Base-by-base conservation (phyloP, 2,113 vertebrate species). In the Caranx melampygus region DNA sequence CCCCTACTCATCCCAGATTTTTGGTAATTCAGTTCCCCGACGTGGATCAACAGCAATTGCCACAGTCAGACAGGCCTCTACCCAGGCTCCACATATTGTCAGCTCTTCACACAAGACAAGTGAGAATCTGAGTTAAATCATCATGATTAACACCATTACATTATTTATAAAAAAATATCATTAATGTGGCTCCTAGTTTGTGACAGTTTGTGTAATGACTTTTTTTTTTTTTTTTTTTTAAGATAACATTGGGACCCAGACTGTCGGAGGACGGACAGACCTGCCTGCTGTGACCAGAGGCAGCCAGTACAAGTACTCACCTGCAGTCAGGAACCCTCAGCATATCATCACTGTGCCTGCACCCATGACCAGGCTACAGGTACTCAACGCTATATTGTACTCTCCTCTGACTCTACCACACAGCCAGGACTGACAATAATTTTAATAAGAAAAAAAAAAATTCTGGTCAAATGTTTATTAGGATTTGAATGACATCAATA, bases 241-340 rank as follows among this genome's bases (percentile, higher is more conserved):
- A 99, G 98, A 88, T 82, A 97, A 98, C 91, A 97, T 98, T 0
- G 98, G 96, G 80, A 99, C 98, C 0, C 98, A 99, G 95, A 99
- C 97, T 0, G 85, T 93, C 11, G 95, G 96, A 2, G 78, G 94
- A 2, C 90, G 96, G 6, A 86, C 91, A 8, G 89, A 93, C 2
- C 70, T 93, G 58, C 91, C 85, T 0, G 84, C 82, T 0, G 62
- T 90, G 4, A 78, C 93, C 72, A 89, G 95, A 0, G 90, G 94
- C 3, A 54, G 89, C 72, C 95, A 97, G 40, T 97, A 96, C 90
- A 97, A 96, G 81, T 97, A 97, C 79, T 94, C 96, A 1, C 88
- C 94, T 0, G 93, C 93, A 0, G 90, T 95, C 84, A 95, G 95
- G 82, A 96, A 95, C 63, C 13, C 91, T 21, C 95, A 95, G 44